Percentiles rank a stretch among this genome's conserved stretches.
phyloP scores from a whole-genome alignment of 2,797 vertebrate genomes.

The Gallinago nigripennis region DNA sequence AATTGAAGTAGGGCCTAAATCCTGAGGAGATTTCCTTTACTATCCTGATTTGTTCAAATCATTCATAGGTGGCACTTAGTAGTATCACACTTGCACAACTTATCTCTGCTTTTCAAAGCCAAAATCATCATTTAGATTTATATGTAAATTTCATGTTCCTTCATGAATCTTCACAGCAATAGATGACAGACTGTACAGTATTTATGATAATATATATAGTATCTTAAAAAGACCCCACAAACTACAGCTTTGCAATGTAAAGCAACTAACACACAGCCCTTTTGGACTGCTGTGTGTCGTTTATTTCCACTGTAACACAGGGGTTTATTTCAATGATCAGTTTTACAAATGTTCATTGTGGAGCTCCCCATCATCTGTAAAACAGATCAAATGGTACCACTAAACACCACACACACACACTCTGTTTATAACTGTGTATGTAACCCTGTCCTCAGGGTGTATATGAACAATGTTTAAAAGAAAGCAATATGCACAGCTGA shows the following conservation, averaged over 20 bases:
- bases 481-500: conserved; percentile 57
- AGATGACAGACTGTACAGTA: neutral
- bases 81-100: neutral
- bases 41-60: neutral
- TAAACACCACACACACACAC: neutral
- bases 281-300: neutral
- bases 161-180: neutral
- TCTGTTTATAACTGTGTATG: neutral
- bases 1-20: neutral
- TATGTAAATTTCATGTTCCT: neutral
- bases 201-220: neutral
- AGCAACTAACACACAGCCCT: neutral
- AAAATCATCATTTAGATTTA: neutral
- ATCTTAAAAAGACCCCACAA: neutral
- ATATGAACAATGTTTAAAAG: conserved; percentile 19
- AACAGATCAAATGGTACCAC: conserved; percentile 35
- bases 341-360: conserved; percentile 28
- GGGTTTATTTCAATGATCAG: neutral
- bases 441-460: conserved; percentile 30
- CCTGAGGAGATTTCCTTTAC: neutral
- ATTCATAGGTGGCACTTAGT: neutral
- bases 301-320: neutral
- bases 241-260: neutral
- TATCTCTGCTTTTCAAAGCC: neutral
- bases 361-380: conserved; percentile 24